Base-by-base conservation (phyloP, 1,140 invertebrate genomes). In the Zaprionus ornatus region DNA sequence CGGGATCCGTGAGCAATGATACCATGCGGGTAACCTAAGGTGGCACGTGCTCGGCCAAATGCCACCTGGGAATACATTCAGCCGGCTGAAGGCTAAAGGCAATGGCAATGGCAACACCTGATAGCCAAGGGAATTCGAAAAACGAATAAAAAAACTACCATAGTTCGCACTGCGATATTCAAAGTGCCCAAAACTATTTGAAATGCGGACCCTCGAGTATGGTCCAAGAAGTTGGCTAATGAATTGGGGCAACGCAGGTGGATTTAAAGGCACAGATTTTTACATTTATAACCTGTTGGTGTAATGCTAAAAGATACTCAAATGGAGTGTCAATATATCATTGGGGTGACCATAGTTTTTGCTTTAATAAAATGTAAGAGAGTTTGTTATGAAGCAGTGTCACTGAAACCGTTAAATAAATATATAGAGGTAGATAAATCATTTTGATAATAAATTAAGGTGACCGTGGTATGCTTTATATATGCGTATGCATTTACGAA, bases 31-130 rank as follows among this genome's bases (percentile, higher is more conserved):
- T 42, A 35, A 37, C 66, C 66, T 21, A 29, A 40, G 25, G 40
- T 40, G 66, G 72, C 66, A 74, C 72, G 66, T 74, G 72, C 72
- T 56, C 12, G n/a, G 29, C 9, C 35, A 62, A 50, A 56, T 50
- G 65, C 66, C 72, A 63, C 59, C 15, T 56, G 72, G 72, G 72
- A 70, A 74, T 70, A 70, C 66, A 40, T 52, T 57, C 32, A 42
- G 17, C 32, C n/a, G 40, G n/a, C 52, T 40, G 27, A 9, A 35
- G 62, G 25, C 45, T 48, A 25, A 61, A 37, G 23, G 29, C 48
- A 52, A 63, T 48, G 23, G 48, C 29, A 64, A 64, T 23, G 61
- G 48, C 50, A 64, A 64, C 48, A 64, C 61, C 61, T 54, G 35
- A 64, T 54, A 54, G 61, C 21, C 61, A 1, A 17, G 19, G 48